Base-by-base conservation (phyloP, 1,140 invertebrate species). In the Coptotermes formosanus region DNA sequence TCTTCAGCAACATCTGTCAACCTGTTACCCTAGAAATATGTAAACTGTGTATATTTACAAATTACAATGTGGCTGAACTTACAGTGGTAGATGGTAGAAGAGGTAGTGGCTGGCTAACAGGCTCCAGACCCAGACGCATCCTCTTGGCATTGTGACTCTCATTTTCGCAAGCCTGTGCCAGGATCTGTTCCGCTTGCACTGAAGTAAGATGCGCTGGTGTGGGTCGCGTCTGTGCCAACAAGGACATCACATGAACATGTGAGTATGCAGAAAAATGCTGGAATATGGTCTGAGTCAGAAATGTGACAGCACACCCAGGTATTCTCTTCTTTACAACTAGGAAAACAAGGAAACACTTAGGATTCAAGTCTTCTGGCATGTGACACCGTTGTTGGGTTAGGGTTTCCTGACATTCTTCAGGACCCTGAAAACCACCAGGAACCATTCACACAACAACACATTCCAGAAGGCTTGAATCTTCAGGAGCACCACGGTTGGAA, bases 121-220 rank as follows among this genome's bases (percentile, higher is more conserved):
- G 98, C 90, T 99, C 98, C 88, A 99, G 92, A 85, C 98, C 98
- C 89, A 98, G 94, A 87, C 97, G 94, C 97, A 99, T 98, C 89
- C 97, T 94, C 92, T 98, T 99, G 48, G 97, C 98, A 91, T 99
- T 99, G 90, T 98, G 95, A 90, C 96, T 97, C 91, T 99, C 98
- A 91, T 99, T 99, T 92, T 99, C 98, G 91, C 98, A 99, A 82
- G 98, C 98, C 88, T 96, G 95, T 87, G 97, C 97, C 89, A 99
- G 92, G 89, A 99, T 97, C 91, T 98, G 97, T 90, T 99, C 98
- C 16, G 98, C 98, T 91, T 98, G 97, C 85, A 98, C 97, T 87
- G 97, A 98, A 64, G 98, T 99, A 89, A 99, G 93, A 92, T 99
- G 98, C 64, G 98, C 97, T 84, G 97, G 97, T 52, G 97, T 98